These are phyloP conservation scores for Nephrotoma flavescens DNA, from an alignment of 2,888 invertebrate genomes.

Conservation along the genomic window DNA sequence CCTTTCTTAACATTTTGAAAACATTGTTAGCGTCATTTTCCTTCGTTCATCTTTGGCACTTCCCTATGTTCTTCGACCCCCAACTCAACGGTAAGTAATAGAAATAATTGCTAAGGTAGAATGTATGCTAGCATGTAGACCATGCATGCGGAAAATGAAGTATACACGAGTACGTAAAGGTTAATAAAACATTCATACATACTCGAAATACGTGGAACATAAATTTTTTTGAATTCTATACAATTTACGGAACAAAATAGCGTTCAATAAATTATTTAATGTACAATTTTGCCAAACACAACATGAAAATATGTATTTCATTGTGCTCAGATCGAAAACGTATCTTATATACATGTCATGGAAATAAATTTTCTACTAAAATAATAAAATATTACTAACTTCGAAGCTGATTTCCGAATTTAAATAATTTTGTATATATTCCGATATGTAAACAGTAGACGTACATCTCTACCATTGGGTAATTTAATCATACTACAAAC, in stretches of 20 bases:
- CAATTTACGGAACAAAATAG: background rate
- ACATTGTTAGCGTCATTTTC: too few relatives aligned
- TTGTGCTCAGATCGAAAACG: background rate
- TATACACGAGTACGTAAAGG: too few relatives aligned
- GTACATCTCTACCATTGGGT: background rate
- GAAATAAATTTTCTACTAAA: background rate
- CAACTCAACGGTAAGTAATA: too few relatives aligned
- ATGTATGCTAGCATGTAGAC: too few relatives aligned
- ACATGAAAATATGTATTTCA: background rate
- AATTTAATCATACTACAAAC: background rate
- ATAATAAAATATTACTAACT: background rate
- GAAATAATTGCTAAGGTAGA: too few relatives aligned
- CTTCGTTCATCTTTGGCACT: too few relatives aligned
- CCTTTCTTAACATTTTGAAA: too few relatives aligned
- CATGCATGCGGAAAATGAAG: too few relatives aligned
- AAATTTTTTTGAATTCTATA: background rate
- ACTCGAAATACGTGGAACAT: too few relatives aligned
- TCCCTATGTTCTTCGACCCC: too few relatives aligned
- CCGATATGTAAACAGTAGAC: background rate
- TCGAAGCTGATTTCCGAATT: background rate
- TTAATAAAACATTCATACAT: too few relatives aligned
- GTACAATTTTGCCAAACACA: background rate
- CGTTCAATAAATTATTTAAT: background rate
- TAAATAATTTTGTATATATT: background rate
- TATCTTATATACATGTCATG: background rate